Conservation (phyloP, 2,113 vertebrate genomes). For the Etheostoma spectabile region DNA sequence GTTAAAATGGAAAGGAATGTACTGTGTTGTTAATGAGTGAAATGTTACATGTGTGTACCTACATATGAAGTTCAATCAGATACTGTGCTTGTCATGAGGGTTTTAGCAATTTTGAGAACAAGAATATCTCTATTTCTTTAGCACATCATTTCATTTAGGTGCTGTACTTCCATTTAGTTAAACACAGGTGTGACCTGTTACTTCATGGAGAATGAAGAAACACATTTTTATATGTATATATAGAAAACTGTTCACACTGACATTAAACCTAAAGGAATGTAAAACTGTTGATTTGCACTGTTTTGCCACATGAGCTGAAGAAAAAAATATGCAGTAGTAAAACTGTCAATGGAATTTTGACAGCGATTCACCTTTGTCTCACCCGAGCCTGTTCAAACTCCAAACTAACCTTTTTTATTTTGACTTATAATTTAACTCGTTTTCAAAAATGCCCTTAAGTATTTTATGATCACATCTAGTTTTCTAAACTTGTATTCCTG, state of each 20-base stretch:
- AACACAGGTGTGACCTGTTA: slow-evolving; percentile 9
- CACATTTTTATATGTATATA: not conserved
- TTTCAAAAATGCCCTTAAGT: slow-evolving; percentile 26
- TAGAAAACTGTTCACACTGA: slow-evolving; percentile 20
- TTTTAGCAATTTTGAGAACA: slow-evolving; percentile 34
- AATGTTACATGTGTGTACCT: slow-evolving; percentile 37
- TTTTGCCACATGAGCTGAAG: slow-evolving; percentile 71
- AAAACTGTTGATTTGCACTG: slow-evolving; percentile 79
- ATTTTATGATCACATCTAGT: slow-evolving; percentile 54
- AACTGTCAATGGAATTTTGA: slow-evolving; percentile 57
- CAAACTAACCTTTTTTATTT: slow-evolving; percentile 25
- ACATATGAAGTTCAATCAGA: slow-evolving; percentile 45
- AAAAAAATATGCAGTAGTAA: slow-evolving; percentile 75
- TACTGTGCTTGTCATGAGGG: slow-evolving; percentile 38
- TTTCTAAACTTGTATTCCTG: slow-evolving; percentile 44
- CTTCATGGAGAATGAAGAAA: slow-evolving; percentile 1
- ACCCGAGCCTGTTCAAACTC: slow-evolving; percentile 51
- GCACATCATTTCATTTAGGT: slow-evolving; percentile 17
- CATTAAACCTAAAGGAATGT: slow-evolving; percentile 72
- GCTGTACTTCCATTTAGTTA: not conserved
- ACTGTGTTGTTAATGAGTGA: slow-evolving; percentile 50
- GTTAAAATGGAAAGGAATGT: slow-evolving; percentile 45
- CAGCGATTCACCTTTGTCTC: slow-evolving; percentile 41
- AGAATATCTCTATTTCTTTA: slow-evolving; percentile 33
- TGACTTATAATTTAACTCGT: slow-evolving; percentile 24